Base-by-base conservation (phyloP, 2,888 invertebrate species). In the Troides oblongomaculatus region DNA sequence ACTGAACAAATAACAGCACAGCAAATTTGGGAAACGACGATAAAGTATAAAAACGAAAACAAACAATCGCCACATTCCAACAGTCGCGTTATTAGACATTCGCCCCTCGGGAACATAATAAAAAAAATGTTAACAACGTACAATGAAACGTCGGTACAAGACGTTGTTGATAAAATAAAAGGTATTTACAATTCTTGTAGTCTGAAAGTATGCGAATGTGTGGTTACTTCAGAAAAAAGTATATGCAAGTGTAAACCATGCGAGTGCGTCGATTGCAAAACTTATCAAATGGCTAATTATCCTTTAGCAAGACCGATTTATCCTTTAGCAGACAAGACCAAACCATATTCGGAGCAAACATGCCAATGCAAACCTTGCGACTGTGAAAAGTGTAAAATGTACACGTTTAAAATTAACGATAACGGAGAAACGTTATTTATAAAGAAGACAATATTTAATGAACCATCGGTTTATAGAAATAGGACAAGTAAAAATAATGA, bases 161-260 rank as follows among this genome's bases (percentile, higher is more conserved):
- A 90, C 70, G 81, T 90, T 68, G 73, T 86, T 7, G 78, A 77
- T 56, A 84, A 77, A 77, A 77, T 90, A 60, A 87, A 84, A 77
- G 85, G 89, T 72, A 81, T 82, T 21, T 90, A 87, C 64, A 80
- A 84, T 62, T 86, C 84, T 0, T 91, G 91, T 64, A 88, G 83
- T 76, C 90, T 91, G 71, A 89, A 84, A 81, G 81, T 89, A 43
- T 91, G 90, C 66, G 85, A 89, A 74, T 91, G 90, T 50, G 46
- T 57, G 62, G 75, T 87, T 23, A 72, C 70, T 30, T 76, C 74
- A 10, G 63, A 63, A 4, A 71, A 60, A 17, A 60, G 63, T 59
- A 23, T 18, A 17, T 74, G 75, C 36, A 66, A 72, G 53, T 74
- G 74, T n/a, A 66, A 72, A 66, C 71, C 74, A 3, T 74, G 74